Percentiles rank a stretch among this genome's conserved stretches.
These are phyloP conservation scores for Helogale parvula DNA, from an alignment of 2,113 vertebrate genomes.

Conservation along the genomic window DNA sequence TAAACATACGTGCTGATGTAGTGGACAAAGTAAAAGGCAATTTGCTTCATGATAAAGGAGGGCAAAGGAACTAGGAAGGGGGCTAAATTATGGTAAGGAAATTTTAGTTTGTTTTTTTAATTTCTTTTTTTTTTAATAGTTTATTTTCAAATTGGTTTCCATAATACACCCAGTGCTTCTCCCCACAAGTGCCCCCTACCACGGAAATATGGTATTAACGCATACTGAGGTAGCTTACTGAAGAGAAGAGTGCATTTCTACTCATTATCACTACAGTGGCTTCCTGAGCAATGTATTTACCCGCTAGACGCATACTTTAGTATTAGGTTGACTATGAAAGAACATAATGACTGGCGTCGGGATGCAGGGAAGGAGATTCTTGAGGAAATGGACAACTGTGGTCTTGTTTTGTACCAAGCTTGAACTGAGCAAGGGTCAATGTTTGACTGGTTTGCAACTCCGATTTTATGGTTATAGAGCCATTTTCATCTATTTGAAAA, in stretches of 20 bases:
- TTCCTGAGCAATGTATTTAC: not conserved
- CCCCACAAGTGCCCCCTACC: too few relatives aligned
- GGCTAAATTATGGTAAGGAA: not conserved
- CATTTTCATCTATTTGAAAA: not conserved
- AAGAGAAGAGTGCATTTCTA: constrained; percentile 38
- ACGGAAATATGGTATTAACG: not conserved
- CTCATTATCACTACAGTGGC: not conserved
- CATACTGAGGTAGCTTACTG: not conserved
- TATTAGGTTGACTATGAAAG: not conserved
- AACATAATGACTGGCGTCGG: too few relatives aligned
- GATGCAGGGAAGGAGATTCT: not conserved
- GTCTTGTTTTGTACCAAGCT: not conserved
- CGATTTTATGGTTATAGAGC: not conserved
- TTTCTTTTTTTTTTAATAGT: too few relatives aligned
- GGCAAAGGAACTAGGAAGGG: not conserved
- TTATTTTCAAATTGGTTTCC: too few relatives aligned
- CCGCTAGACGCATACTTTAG: not conserved
- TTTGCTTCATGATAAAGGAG: not conserved
- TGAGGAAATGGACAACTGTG: not conserved
- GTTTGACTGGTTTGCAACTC: not conserved
- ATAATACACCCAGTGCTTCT: too few relatives aligned
- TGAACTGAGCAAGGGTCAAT: not conserved
- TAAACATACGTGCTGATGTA: not conserved
- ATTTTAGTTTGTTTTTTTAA: not conserved
- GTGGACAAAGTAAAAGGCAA: not conserved